These are phyloP conservation scores for Morpho achilles DNA, from an alignment of 2,888 invertebrate species.

Conservation along the genomic window DNA sequence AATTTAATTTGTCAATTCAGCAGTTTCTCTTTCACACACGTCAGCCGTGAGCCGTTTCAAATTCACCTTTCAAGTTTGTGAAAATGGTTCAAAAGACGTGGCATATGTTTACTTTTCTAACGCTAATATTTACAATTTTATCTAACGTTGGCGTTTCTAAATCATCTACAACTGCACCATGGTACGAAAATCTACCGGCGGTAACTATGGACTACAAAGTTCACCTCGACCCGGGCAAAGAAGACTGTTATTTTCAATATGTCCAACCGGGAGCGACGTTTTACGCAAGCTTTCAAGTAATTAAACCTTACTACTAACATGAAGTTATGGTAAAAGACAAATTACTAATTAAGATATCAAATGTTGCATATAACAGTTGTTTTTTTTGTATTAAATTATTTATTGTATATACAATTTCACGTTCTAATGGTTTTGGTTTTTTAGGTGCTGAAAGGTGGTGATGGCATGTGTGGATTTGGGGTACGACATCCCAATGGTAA, in stretches of 20 bases:
- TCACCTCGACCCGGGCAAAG: constrained; percentile 94
- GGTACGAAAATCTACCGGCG: constrained; percentile 93
- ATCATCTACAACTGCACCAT: constrained; percentile 81
- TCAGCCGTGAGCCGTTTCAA: constrained; percentile 14
- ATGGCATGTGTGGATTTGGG: constrained; percentile 96
- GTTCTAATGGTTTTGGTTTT: constrained; percentile 20
- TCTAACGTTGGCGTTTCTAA: constrained; percentile 70
- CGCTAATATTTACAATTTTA: constrained; percentile 71
- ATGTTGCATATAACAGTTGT: not conserved
- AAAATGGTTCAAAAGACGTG: constrained; percentile 76
- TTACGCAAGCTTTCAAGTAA: constrained; percentile 95
- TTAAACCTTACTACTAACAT: constrained; percentile 28
- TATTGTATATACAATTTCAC: too few species aligned
- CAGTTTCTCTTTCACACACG: constrained; percentile 19
- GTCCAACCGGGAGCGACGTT: constrained; percentile 95
- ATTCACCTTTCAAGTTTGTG: constrained; percentile 22
- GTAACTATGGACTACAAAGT: constrained; percentile 98
- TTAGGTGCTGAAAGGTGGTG: constrained; percentile 94
- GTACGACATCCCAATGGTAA: constrained; percentile 91
- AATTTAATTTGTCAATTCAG: not conserved
- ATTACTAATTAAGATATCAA: not conserved
- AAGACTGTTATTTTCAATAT: constrained; percentile 97
- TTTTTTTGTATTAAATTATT: not conserved
- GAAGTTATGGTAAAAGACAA: constrained; percentile 1
- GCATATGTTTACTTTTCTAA: constrained; percentile 69